Percentiles rank a stretch among this genome's conserved stretches.
These are phyloP conservation scores for Gymnothorax javanicus DNA, from an alignment of 2,797 vertebrate species.

Conservation along the genomic window DNA sequence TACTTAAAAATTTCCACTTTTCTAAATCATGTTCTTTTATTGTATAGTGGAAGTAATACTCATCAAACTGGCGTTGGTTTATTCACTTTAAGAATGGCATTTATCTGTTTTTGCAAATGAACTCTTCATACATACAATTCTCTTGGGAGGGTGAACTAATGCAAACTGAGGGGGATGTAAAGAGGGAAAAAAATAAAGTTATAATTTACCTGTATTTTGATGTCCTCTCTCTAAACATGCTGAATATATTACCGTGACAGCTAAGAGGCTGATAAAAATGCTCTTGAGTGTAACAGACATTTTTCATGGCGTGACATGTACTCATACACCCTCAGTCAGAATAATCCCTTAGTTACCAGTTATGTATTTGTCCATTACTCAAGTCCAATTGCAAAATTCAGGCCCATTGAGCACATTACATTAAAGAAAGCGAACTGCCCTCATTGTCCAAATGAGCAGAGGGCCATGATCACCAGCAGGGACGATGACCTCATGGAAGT, in stretches of 20 bases:
- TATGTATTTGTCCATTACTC: not conserved
- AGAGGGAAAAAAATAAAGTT: not conserved
- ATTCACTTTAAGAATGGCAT: too few relatives aligned
- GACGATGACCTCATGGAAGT: slow-evolving; percentile 43
- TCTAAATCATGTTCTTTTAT: too few relatives aligned
- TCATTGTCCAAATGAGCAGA: not conserved
- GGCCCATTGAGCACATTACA: not conserved
- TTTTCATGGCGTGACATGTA: not conserved
- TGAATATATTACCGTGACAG: not conserved
- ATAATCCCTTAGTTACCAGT: not conserved
- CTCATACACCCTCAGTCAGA: not conserved
- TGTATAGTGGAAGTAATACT: not conserved
- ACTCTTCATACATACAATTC: not conserved
- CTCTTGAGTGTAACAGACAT: not conserved
- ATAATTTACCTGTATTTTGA: not conserved
- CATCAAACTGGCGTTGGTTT: too few relatives aligned
- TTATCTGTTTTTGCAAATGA: too few relatives aligned
- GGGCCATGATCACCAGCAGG: slow-evolving; percentile 1
- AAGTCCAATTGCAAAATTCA: not conserved
- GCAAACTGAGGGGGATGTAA: not conserved
- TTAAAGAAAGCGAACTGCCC: not conserved
- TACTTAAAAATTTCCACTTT: too few relatives aligned
- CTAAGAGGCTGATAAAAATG: not conserved
- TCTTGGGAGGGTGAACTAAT: not conserved
- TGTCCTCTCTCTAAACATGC: too few relatives aligned